phyloP scores from a whole-genome alignment of 2,888 invertebrate species.

The Drosophila kokeensis region DNA sequence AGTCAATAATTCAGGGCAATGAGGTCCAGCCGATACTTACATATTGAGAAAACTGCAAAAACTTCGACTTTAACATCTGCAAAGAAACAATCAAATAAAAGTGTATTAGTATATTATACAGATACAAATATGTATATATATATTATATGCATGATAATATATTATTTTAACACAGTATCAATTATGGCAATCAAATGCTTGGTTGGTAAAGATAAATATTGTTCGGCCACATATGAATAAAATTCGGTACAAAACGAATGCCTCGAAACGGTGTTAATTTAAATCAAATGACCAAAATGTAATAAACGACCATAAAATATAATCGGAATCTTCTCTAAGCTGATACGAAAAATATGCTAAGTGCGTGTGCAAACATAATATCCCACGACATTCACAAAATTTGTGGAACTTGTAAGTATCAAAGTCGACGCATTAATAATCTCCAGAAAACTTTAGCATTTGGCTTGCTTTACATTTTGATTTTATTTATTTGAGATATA shows the following conservation, averaged over 20 bases:
- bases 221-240: background rate
- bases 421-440: constrained; percentile 5
- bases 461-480: background rate
- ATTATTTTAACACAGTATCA: background rate
- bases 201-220: constrained; percentile 21
- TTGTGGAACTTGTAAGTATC: background rate
- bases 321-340: constrained; percentile 69
- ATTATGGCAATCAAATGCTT: constrained; percentile 33
- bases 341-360: constrained; percentile 66
- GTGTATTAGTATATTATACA: background rate
- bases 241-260: constrained; percentile 39
- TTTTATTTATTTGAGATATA: no score
- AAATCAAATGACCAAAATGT: constrained; percentile 79
- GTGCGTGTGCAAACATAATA: constrained; percentile 41
- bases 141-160: background rate
- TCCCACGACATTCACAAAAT: constrained; percentile 46
- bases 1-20: constrained; percentile 11
- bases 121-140: background rate
- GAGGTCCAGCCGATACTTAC: constrained; percentile 46
- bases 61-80: constrained; percentile 33
- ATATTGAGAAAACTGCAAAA: constrained; percentile 36
- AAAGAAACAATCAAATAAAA: constrained; percentile 18
- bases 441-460: background rate
- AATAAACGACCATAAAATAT: constrained; percentile 79
- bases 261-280: constrained; percentile 67